phyloP scores from a whole-genome alignment of 1,140 invertebrate genomes.

The Drosophila cardini region DNA sequence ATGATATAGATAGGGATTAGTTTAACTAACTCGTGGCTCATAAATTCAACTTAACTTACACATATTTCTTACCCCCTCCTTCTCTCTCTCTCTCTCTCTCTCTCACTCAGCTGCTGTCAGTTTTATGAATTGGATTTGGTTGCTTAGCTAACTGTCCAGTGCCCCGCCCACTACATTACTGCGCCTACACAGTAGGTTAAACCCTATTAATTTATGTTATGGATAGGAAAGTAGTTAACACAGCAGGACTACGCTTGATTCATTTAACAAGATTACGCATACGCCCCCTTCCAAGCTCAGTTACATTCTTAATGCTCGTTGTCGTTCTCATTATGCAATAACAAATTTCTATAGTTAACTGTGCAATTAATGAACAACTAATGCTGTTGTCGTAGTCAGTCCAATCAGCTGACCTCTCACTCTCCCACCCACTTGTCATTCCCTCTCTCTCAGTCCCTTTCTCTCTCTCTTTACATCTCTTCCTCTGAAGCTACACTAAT shows the following conservation, averaged over 20 bases:
- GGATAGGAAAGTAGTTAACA: conserved; percentile 54
- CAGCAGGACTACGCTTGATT: conserved; percentile 40
- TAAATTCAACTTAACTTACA: conserved; percentile 47
- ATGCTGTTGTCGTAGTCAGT: conserved; percentile 47
- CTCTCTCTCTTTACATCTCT: background rate
- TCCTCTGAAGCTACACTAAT: conserved; percentile 15
- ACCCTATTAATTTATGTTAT: conserved; percentile 63
- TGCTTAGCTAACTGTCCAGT: conserved; percentile 40
- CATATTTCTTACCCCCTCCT: background rate
- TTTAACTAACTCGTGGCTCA: conserved; percentile 20
- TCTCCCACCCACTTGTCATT: background rate
- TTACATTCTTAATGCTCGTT: conserved; percentile 21
- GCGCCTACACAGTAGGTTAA: conserved; percentile 15
- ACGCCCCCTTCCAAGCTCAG: conserved; percentile 29
- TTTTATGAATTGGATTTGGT: conserved; percentile 59
- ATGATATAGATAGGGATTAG: background rate
- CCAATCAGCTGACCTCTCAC: conserved; percentile 1
- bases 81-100: too few species aligned
- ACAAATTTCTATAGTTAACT: conserved; percentile 44
- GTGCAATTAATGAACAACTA: conserved; percentile 71
- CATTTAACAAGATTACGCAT: conserved; percentile 68
- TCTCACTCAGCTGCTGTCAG: conserved; percentile 40
- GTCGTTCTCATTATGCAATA: conserved; percentile 36
- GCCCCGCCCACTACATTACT: conserved; percentile 18
- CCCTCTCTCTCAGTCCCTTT: background rate